Percentiles rank a stretch among this genome's conserved stretches.
Evolutionary conservation across 2,797 vertebrate genomes (phyloP).

Genomic region (Enteromius unitaeniatus): DNA sequence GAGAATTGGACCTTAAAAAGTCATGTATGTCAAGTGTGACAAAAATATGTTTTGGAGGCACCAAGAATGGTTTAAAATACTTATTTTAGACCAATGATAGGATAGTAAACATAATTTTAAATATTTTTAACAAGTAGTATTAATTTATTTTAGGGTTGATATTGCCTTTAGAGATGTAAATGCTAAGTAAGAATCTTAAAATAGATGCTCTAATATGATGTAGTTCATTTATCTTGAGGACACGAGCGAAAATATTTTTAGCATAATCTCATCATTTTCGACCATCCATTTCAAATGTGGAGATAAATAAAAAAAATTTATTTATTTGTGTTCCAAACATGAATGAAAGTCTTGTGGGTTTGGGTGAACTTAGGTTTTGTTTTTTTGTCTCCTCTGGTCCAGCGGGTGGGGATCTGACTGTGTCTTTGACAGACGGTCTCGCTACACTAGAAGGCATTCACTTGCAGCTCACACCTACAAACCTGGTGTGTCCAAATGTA

Average conservation of each 20-base stretch:
- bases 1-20: no score
- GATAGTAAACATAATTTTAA: not conserved
- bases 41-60: not conserved
- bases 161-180: not conserved
- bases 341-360: not conserved
- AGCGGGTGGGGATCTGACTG: constrained; percentile 94
- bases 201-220: not conserved
- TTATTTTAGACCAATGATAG: not conserved
- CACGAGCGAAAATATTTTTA: not conserved
- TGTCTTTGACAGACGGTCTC: constrained; percentile 93
- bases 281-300: not conserved
- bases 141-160: not conserved
- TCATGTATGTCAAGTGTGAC: no score
- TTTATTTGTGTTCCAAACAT: not conserved
- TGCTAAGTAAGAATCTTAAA: not conserved
- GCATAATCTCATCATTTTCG: not conserved
- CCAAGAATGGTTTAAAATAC: not conserved
- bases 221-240: not conserved
- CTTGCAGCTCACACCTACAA: constrained; percentile 89
- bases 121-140: not conserved
- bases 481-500: constrained; percentile 93
- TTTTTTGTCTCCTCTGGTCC: constrained; percentile 12
- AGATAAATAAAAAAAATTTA: not conserved
- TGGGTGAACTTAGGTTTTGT: not conserved
- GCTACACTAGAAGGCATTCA: constrained; percentile 96